These are phyloP conservation scores for Oreochromis aureus DNA, from an alignment of 2,113 vertebrate genomes.

Conservation along the genomic window DNA sequence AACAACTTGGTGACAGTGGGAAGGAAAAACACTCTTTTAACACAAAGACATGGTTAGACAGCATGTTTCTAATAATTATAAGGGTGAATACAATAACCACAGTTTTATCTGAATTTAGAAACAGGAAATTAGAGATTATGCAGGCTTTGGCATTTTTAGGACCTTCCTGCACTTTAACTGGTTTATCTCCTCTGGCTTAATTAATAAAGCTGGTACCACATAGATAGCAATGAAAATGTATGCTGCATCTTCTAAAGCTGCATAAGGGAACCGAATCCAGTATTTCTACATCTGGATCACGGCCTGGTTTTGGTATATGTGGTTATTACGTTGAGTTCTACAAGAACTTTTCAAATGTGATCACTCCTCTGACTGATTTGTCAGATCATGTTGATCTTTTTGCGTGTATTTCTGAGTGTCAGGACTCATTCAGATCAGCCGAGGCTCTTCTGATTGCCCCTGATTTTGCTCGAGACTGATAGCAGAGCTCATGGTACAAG, in stretches of 20 bases:
- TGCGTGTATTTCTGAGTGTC: rapidly evolving
- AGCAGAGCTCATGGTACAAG: rapidly evolving
- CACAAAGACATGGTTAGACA: neutral
- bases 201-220: neutral
- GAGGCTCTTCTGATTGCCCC: neutral
- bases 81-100: neutral
- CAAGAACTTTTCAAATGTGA: neutral
- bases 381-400: neutral
- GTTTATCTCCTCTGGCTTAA: neutral
- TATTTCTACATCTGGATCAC: neutral
- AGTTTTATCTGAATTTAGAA: rapidly evolving
- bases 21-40: neutral
- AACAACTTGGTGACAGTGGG: neutral
- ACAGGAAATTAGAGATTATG: neutral
- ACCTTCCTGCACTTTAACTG: neutral
- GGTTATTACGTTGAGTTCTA: rapidly evolving
- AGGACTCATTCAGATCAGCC: neutral
- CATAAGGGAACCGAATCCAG: neutral
- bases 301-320: neutral
- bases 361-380: neutral
- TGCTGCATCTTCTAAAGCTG: neutral
- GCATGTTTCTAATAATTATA: neutral
- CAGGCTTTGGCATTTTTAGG: neutral
- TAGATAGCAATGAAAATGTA: neutral
- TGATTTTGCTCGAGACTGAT: neutral